These are phyloP conservation scores for Agrypnus murinus DNA, from an alignment of 2,888 invertebrate species.

Conservation along the genomic window DNA sequence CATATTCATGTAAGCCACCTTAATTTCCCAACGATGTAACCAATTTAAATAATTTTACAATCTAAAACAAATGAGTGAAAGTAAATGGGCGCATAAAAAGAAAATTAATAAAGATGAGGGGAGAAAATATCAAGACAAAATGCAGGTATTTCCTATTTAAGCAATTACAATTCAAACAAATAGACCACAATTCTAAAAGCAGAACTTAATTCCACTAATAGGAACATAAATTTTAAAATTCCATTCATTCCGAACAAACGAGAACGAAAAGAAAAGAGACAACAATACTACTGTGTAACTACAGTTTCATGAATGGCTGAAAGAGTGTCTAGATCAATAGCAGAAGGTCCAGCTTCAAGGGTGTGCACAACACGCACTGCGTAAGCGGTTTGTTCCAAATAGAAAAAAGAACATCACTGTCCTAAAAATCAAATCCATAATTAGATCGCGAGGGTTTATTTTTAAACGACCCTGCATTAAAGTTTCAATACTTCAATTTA, in stretches of 20 bases:
- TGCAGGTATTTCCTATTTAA: no score
- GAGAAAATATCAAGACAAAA: no score
- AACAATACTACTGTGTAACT: conserved; percentile 63
- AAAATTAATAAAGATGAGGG: no score
- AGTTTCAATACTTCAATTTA: conserved; percentile 13
- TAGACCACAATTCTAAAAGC: background rate
- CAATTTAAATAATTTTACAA: no score
- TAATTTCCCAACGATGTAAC: no score
- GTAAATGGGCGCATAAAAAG: background rate
- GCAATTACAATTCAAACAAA: background rate
- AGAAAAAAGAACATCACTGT: conserved; percentile 19
- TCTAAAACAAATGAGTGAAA: no score
- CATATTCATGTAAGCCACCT: no score
- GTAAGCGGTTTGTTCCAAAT: conserved; percentile 38
- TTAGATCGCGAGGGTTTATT: conserved; percentile 20
- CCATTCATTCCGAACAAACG: conserved; percentile 21
- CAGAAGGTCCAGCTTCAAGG: conserved; percentile 61
- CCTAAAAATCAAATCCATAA: conserved; percentile 20
- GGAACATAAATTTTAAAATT: conserved; percentile 9
- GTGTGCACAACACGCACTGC: conserved; percentile 58
- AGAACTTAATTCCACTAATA: conserved; percentile 14
- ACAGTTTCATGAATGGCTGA: conserved; percentile 65
- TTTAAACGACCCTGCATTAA: conserved; percentile 20
- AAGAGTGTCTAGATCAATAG: conserved; percentile 65
- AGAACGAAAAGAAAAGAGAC: conserved; percentile 54